These are phyloP conservation scores for Salmo trutta DNA, from an alignment of 2,797 vertebrate species.

Conservation along the genomic window DNA sequence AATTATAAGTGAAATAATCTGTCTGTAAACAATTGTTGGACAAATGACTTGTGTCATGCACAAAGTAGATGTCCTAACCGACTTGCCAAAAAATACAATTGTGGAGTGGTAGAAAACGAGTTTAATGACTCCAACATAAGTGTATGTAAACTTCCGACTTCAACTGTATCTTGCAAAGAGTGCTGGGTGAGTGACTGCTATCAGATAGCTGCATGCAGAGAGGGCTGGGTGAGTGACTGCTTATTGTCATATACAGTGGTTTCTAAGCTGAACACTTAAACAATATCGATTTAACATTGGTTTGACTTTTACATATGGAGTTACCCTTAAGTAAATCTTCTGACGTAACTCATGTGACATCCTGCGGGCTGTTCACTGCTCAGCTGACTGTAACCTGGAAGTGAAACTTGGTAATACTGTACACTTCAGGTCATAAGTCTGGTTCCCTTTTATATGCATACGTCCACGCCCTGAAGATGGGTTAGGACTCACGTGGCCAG, in stretches of 20 bases:
- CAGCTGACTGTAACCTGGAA: neutral
- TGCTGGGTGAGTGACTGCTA: conserved; percentile 23
- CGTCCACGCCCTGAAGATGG: neutral
- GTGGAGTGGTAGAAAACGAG: no score
- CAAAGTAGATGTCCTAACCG: no score
- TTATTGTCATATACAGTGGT: conserved; percentile 36
- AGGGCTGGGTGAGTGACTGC: conserved; percentile 26
- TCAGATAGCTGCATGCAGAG: neutral
- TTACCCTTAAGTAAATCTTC: neutral
- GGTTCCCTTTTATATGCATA: neutral
- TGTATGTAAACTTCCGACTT: no score
- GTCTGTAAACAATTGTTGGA: no score
- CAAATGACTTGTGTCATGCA: no score
- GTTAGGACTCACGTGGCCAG: neutral
- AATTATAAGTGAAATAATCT: no score
- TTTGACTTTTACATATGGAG: conserved; percentile 10
- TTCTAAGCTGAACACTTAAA: conserved; percentile 3
- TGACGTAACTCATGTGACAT: neutral
- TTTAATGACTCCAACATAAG: no score
- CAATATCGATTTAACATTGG: conserved; percentile 16
- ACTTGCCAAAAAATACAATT: no score
- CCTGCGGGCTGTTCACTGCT: no score
- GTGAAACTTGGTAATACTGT: neutral
- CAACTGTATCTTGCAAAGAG: no score
- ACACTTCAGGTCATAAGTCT: neutral